Evolutionary conservation across 2,888 invertebrate genomes (phyloP), one percentile per base, ranked within the genome.

Genomic region (Azorinus chamasolen): DNA sequence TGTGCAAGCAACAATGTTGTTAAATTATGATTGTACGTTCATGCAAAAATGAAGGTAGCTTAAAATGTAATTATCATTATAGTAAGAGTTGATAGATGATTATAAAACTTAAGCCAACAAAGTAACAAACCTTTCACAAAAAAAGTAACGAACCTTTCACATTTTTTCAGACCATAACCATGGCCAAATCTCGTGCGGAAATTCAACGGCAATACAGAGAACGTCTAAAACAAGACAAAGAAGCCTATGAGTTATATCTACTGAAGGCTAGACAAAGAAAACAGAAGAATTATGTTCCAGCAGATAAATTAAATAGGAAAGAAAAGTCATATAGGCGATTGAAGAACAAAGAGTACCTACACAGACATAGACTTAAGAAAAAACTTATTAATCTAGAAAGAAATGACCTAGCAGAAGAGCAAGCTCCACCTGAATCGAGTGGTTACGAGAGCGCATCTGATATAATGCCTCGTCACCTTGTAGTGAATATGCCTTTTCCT

Each of bases 401-500:
- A 24, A 14, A 24, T 8, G 14, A 22, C 25, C 5, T 6, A 4
- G n/a, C 10, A n/a, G n/a, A n/a, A n/a, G n/a, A n/a, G 48, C 6
- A 48, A 18, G 48, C 6, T 12, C 10, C 8, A 16, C 12, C 6
- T 18, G 16, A 48, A 10, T 8, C 10, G n/a, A 66, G 58, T 55
- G 66, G 58, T 20, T 59, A 59, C 32, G 68, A 68, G 37, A 43
- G 41, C 5, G 18, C 6, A 22, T 27, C n/a, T 22, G 6, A 14
- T 32, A 16, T 24, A 1, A 24, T 2, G 12, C 1, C 5, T 24
- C 18, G 12, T 14, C 54, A 14, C 32, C n/a, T 66, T 18, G n/a
- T 66, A 14, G 58, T 58, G 12, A 59, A 41, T 20, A 50, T 58
- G 51, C 39, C 1, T 25, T 68, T 68, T 51, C 68, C 51, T 18